Conservation (phyloP, 2,888 invertebrate species). For the Ormyrus nitidulus region DNA sequence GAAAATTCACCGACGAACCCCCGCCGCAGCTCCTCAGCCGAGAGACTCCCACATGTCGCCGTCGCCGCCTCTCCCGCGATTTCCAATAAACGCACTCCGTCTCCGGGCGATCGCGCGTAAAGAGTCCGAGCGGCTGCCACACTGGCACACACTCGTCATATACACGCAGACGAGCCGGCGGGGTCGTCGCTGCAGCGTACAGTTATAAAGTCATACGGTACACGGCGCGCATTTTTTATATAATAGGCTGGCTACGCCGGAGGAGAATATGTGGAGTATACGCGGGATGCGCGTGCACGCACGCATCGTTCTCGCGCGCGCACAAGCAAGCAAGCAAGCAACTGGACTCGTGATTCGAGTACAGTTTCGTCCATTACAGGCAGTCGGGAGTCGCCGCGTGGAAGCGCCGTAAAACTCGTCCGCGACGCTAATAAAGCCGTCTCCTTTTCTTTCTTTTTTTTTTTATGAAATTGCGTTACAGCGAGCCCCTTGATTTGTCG, state of each 20-base stretch:
- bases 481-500: conserved; percentile 2
- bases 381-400: not conserved
- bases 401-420: conserved; percentile 14
- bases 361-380: conserved; percentile 42
- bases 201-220: conserved; percentile 59
- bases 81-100: no score
- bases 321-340: not conserved
- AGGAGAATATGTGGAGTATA: not conserved
- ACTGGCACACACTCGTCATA: conserved; percentile 5
- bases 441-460: not conserved
- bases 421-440: conserved; percentile 15
- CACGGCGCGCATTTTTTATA: conserved; percentile 61
- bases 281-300: conserved; percentile 1
- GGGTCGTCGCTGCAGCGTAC: conserved; percentile 44
- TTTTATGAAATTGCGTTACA: conserved; percentile 21
- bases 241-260: conserved; percentile 38
- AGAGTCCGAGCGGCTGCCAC: no score
- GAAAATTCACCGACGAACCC: no score
- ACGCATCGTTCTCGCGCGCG: conserved; percentile 40
- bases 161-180: conserved; percentile 4
- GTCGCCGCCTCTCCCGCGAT: no score
- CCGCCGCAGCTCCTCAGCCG: no score
- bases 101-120: no score
- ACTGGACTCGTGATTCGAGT: conserved; percentile 52
- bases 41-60: no score